Evolutionary conservation across 2,888 invertebrate genomes (phyloP), one percentile per base, ranked within the genome.

Genomic region (Bombyx huttoni): DNA sequence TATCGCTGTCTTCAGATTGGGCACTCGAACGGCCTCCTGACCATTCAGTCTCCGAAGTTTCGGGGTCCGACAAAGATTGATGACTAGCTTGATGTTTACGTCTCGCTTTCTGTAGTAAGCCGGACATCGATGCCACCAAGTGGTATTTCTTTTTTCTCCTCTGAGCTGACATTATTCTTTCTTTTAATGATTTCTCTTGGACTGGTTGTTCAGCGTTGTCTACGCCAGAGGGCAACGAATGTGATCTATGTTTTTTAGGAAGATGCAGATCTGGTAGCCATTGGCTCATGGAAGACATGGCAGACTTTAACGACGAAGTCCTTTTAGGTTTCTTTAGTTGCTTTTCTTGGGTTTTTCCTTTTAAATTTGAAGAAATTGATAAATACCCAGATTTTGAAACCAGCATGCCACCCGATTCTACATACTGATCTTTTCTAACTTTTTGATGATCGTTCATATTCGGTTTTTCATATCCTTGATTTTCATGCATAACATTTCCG

Each of bases 81-180:
- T 90, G 87, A 60, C 89, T 87, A 35, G 88, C 81, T 67, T 89
- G 89, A 35, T 91, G 90, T 77, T 91, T 92, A 64, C 93, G 79
- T 72, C 95, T 94, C 0, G 96, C 96, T 83, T 96, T 96, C 75
- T 95, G 95, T 62, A 96, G 83, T 56, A 96, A 91, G 24, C 94
- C 95, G 1, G 95, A 95, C 81, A 96, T 93, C 0, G 96, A 96
- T 0, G 95, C 93, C 0, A 95, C 94, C 51, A 96, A 87, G 7
- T 93, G 92, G 61, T 94, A 93, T 70, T 94, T 94, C 75, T 94
- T 95, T 81, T 94, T 94, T 67, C 93, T 92, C 64, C 89, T 73
- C 60, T 89, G 88, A 7, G 87, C 86, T 12, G 84, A 83, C 54
- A 87, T 61, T 58, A 87, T 78, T 64, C 88, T 75, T 72, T 88